Evolutionary conservation across 2,888 invertebrate species (phyloP).

Genomic region (Lysandra coridon): DNA sequence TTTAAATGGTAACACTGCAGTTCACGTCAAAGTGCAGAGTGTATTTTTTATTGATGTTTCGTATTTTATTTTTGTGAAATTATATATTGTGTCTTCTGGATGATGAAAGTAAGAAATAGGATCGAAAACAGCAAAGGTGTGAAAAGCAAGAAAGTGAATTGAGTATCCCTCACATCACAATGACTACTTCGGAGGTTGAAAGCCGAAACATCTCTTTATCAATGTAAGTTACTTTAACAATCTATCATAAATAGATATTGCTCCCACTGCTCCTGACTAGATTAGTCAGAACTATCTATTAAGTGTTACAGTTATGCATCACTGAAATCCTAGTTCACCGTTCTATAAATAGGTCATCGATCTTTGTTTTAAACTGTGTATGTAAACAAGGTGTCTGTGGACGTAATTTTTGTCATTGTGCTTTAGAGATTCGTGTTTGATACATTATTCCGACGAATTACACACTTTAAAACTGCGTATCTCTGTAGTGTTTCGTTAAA

Average conservation of each 20-base stretch:
- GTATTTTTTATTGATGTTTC: constrained; percentile 48
- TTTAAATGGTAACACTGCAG: constrained; percentile 39
- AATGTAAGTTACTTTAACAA: constrained; percentile 61
- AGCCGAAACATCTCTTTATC: constrained; percentile 73
- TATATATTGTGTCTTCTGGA: constrained; percentile 59
- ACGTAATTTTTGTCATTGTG: constrained; percentile 27
- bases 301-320: background rate
- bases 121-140: constrained; percentile 58
- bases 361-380: constrained; percentile 25
- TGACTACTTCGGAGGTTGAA: constrained; percentile 75
- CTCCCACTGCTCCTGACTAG: constrained; percentile 8
- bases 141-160: constrained; percentile 55
- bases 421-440: background rate
- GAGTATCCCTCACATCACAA: constrained; percentile 51
- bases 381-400: constrained; percentile 5
- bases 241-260: constrained; percentile 33
- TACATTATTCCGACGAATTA: background rate
- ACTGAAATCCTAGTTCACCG: constrained; percentile 30
- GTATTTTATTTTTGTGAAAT: constrained; percentile 62
- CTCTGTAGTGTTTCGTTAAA: background rate
- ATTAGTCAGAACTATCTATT: background rate
- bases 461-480: background rate
- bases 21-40: constrained; percentile 44
- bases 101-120: constrained; percentile 72
- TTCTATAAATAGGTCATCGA: constrained; percentile 35